These are phyloP conservation scores for Butorides virescens DNA, from an alignment of 2,113 vertebrate species.

Conservation along the genomic window DNA sequence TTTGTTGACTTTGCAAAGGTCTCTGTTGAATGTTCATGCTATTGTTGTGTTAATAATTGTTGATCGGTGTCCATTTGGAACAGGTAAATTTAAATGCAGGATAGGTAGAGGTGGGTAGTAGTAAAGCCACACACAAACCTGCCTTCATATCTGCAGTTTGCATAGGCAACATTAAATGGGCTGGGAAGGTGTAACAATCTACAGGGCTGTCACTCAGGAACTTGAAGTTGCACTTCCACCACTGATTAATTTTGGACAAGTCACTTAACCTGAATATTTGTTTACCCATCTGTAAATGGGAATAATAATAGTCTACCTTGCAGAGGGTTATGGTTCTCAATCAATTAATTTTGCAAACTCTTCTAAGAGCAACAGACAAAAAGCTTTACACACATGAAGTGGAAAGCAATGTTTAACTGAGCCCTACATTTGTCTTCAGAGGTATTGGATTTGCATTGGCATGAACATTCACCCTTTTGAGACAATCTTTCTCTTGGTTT, in stretches of 20 bases:
- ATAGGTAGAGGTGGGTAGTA: background rate
- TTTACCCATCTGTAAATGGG: background rate
- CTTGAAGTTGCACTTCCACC: background rate
- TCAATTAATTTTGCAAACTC: background rate
- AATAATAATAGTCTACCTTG: background rate
- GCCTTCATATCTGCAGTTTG: background rate
- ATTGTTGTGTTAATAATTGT: constrained; percentile 22
- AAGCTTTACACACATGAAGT: background rate
- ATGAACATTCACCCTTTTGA: background rate
- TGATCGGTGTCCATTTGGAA: background rate
- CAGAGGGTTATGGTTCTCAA: background rate
- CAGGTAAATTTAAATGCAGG: background rate
- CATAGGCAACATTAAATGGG: background rate
- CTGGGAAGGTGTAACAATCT: background rate
- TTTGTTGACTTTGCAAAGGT: constrained; percentile 23
- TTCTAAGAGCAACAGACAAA: background rate
- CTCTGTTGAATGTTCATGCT: background rate
- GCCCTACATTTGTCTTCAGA: background rate
- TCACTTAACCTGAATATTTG: background rate
- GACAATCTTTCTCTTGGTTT: background rate
- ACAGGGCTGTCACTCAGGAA: background rate
- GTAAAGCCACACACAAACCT: background rate
- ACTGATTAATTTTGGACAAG: background rate
- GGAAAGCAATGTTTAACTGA: background rate
- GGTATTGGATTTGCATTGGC: background rate